These are phyloP conservation scores for Dendropsophus ebraccatus DNA, from an alignment of 2,113 vertebrate genomes.

Conservation along the genomic window DNA sequence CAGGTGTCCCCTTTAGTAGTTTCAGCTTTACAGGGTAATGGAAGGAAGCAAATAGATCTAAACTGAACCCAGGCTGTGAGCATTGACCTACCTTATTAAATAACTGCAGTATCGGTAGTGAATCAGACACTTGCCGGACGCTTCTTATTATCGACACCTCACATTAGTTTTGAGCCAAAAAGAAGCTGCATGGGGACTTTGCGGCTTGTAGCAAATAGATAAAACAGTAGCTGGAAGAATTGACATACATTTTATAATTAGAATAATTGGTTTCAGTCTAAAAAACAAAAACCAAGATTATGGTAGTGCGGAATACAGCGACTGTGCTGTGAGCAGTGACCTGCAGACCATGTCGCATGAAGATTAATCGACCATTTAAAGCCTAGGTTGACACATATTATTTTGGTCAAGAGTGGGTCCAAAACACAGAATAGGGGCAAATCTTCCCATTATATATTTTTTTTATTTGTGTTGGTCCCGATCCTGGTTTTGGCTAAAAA, in stretches of 20 bases:
- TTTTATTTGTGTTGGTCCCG: too few relatives aligned
- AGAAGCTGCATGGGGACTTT: not conserved
- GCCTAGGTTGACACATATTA: too few relatives aligned
- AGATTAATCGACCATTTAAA: not conserved
- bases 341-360: not conserved
- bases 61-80: conserved; percentile 43
- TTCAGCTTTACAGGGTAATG: conserved; percentile 49
- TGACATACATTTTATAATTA: not conserved
- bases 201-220: not conserved
- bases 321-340: not conserved
- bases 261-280: too few relatives aligned
- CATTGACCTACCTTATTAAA: conserved; percentile 41
- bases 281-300: too few relatives aligned
- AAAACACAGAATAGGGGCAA: too few relatives aligned
- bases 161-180: conserved; percentile 3
- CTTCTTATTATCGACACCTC: conserved; percentile 16
- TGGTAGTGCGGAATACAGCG: not conserved
- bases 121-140: not conserved
- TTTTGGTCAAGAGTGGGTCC: too few relatives aligned
- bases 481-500: too few relatives aligned
- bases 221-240: not conserved
- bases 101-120: not conserved
- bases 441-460: too few relatives aligned
- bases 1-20: conserved; percentile 52
- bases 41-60: conserved; percentile 40